Evolutionary conservation across 2,888 invertebrate species (phyloP).

Genomic region (Drosophila birchii): DNA sequence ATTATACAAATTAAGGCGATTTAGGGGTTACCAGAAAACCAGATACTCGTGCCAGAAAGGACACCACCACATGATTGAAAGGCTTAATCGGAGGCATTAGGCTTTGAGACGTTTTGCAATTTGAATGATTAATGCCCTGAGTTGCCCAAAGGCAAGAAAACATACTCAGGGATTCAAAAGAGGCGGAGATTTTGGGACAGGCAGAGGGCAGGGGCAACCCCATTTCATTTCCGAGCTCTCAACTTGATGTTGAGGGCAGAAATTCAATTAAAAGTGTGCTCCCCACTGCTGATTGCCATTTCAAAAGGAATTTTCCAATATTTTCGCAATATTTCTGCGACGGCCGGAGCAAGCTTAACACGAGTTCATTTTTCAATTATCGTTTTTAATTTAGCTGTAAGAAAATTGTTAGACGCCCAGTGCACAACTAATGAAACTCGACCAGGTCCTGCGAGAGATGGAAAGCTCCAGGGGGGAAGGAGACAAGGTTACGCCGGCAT

Average conservation of each 20-base stretch:
- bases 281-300: conserved; percentile 59
- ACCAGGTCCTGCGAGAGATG: conserved; percentile 32
- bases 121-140: conserved; percentile 74
- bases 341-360: conserved; percentile 22
- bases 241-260: conserved; percentile 35
- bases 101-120: conserved; percentile 65
- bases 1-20: conserved; percentile 58
- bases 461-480: not conserved
- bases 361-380: conserved; percentile 76
- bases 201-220: not conserved
- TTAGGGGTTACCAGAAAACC: conserved; percentile 18
- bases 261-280: conserved; percentile 69
- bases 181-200: not conserved
- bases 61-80: conserved; percentile 65
- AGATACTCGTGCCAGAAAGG: conserved; percentile 7
- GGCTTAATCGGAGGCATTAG: conserved; percentile 64
- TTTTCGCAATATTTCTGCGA: conserved; percentile 55
- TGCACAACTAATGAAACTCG: conserved; percentile 76
- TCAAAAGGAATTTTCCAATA: conserved; percentile 72
- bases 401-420: conserved; percentile 64
- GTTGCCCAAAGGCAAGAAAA: conserved; percentile 15
- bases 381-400: conserved; percentile 79
- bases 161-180: conserved; percentile 17
- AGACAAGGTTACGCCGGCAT: conserved; percentile 49
- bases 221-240: conserved; percentile 16